A percentile compares a stretch with the other conserved stretches of the same genome.
Conservation (phyloP, 2,888 invertebrate species). For the Portevinia maculata region DNA sequence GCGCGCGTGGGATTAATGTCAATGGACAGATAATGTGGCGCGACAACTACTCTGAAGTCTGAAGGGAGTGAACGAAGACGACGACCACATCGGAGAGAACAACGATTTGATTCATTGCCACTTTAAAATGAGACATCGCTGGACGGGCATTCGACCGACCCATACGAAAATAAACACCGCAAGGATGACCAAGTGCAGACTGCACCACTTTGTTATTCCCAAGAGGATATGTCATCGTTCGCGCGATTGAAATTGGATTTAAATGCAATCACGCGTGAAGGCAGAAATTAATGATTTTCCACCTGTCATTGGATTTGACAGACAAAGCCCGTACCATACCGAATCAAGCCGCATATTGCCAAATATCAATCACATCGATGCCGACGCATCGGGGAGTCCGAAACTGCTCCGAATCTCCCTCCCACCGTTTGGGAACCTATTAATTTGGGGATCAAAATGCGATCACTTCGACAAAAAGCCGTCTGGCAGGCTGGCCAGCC, state of each 20-base stretch:
- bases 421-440: slow-evolving; percentile 77
- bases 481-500: slow-evolving; percentile 6
- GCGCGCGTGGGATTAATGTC: slow-evolving; percentile 75
- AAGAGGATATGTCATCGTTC: slow-evolving; percentile 51
- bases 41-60: slow-evolving; percentile 50
- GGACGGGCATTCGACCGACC: slow-evolving; percentile 13
- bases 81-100: slow-evolving; percentile 46
- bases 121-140: slow-evolving; percentile 73
- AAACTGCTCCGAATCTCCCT: slow-evolving; percentile 21
- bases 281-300: slow-evolving; percentile 57
- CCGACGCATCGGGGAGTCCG: slow-evolving; percentile 36
- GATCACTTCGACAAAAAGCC: slow-evolving; percentile 48
- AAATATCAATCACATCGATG: slow-evolving; percentile 67
- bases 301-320: slow-evolving; percentile 64
- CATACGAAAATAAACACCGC: slow-evolving; percentile 1
- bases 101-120: slow-evolving; percentile 73
- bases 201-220: slow-evolving; percentile 40
- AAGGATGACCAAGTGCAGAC: slow-evolving; percentile 6
- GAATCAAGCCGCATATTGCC: slow-evolving; percentile 42
- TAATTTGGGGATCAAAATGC: slow-evolving; percentile 79
- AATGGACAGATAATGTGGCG: slow-evolving; percentile 74
- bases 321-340: slow-evolving; percentile 49
- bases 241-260: slow-evolving; percentile 66
- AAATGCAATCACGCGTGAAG: slow-evolving; percentile 65
- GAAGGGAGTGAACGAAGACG: slow-evolving; percentile 34